Evolutionary conservation across 2,888 invertebrate species (phyloP).

Genomic region (Cheilosia soror): DNA sequence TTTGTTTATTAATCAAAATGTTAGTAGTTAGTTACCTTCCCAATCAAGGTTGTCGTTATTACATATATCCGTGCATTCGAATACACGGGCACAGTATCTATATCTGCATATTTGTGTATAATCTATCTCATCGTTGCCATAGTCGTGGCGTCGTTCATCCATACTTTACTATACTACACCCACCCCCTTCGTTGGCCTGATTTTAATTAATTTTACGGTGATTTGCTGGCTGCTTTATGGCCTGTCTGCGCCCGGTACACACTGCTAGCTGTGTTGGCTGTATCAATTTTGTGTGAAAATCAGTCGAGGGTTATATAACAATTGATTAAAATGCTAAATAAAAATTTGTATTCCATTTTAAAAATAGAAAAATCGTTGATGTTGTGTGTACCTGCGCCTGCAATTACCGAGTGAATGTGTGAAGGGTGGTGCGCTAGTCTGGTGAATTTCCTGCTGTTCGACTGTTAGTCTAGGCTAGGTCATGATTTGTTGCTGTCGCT

Average conservation of each 20-base stretch:
- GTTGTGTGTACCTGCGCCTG: conserved; percentile 32
- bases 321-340: conserved; percentile 54
- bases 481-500: conserved; percentile 62
- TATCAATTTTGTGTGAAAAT: conserved; percentile 30
- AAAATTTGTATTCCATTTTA: conserved; percentile 41
- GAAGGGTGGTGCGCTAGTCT: conserved; percentile 45
- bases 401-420: conserved; percentile 30
- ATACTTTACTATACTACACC: neutral
- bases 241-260: conserved; percentile 31
- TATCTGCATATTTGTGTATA: conserved; percentile 21
- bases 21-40: conserved; percentile 22
- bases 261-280: conserved; percentile 46
- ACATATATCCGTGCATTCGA: conserved; percentile 7
- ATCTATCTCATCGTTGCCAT: conserved; percentile 4
- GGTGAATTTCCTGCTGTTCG: conserved; percentile 48
- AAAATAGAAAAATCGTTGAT: conserved; percentile 51
- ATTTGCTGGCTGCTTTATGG: conserved; percentile 35
- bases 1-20: conserved; percentile 36
- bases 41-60: conserved; percentile 28
- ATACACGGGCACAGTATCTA: neutral
- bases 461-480: conserved; percentile 65
- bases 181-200: conserved; percentile 37
- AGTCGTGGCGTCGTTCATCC: neutral
- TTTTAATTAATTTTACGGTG: conserved; percentile 48
- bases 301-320: conserved; percentile 61